A percentile compares a stretch with the other conserved stretches of the same genome.
Evolutionary conservation across 2,797 vertebrate species (phyloP).

Genomic region (Fistularia tabacaria): DNA sequence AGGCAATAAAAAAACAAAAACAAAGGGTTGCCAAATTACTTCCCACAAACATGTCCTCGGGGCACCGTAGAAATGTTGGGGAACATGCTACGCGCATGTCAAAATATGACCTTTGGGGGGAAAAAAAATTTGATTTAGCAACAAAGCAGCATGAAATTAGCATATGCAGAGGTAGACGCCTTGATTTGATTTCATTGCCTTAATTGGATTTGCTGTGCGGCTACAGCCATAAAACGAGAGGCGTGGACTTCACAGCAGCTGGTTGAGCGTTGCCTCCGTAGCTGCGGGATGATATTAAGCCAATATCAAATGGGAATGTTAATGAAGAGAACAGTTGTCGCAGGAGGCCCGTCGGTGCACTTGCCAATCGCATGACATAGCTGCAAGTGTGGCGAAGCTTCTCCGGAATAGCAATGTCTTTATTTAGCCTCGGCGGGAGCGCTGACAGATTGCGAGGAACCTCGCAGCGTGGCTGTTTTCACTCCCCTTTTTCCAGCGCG

Average conservation of each 20-base stretch:
- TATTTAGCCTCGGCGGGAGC: conserved; percentile 32
- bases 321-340: conserved; percentile 60
- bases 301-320: conserved; percentile 38
- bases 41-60: conserved; percentile 33
- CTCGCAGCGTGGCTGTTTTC: background rate
- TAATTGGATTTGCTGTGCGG: conserved; percentile 69
- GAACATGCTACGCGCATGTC: conserved; percentile 58
- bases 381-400: conserved; percentile 11
- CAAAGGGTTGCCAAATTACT: conserved; percentile 54
- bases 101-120: conserved; percentile 71
- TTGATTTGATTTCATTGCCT: conserved; percentile 69
- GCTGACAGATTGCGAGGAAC: background rate
- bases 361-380: conserved; percentile 50
- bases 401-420: conserved; percentile 38
- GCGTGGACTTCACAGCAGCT: conserved; percentile 30
- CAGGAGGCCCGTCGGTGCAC: conserved; percentile 16
- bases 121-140: conserved; percentile 51
- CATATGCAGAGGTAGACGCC: conserved; percentile 68
- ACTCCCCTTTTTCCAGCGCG: background rate
- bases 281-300: conserved; percentile 41
- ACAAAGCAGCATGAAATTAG: conserved; percentile 56
- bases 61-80: conserved; percentile 33
- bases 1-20: conserved; percentile 52
- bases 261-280: conserved; percentile 7
- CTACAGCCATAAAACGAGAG: conserved; percentile 40